Evolutionary conservation across 2,113 vertebrate genomes (phyloP).

Genomic region (Pteruthius melanotis): DNA sequence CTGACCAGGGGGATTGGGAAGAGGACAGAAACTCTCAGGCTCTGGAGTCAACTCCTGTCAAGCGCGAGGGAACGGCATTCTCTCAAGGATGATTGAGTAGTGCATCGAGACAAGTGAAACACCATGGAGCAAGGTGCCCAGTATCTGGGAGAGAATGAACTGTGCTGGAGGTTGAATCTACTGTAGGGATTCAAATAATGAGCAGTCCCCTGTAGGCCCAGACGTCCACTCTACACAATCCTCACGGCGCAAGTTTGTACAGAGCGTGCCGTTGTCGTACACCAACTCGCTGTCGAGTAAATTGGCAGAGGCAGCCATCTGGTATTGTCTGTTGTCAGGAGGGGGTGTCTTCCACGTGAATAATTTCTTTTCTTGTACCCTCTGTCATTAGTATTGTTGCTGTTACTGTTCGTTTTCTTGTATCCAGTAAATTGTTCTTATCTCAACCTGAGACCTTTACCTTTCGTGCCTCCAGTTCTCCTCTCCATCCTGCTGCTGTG

Average conservation of each 20-base stretch:
- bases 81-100: neutral
- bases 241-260: neutral
- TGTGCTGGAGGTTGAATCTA: neutral
- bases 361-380: neutral
- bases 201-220: neutral
- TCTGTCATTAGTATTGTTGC: neutral
- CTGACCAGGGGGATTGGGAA: neutral
- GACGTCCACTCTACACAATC: neutral
- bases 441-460: neutral
- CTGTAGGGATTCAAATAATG: neutral
- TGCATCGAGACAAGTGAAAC: neutral
- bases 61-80: neutral
- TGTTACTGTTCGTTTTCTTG: neutral
- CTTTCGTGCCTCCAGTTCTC: neutral
- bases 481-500: neutral
- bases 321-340: neutral
- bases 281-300: neutral
- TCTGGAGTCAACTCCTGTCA: neutral
- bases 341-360: neutral
- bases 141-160: neutral
- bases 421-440: neutral
- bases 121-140: neutral
- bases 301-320: neutral
- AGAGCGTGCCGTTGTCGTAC: rapidly evolving
- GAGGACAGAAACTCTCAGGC: neutral